A percentile compares a stretch with the other conserved stretches of the same genome.
Conservation (phyloP, 2,113 vertebrate genomes). For the Entosphenus tridentatus region DNA sequence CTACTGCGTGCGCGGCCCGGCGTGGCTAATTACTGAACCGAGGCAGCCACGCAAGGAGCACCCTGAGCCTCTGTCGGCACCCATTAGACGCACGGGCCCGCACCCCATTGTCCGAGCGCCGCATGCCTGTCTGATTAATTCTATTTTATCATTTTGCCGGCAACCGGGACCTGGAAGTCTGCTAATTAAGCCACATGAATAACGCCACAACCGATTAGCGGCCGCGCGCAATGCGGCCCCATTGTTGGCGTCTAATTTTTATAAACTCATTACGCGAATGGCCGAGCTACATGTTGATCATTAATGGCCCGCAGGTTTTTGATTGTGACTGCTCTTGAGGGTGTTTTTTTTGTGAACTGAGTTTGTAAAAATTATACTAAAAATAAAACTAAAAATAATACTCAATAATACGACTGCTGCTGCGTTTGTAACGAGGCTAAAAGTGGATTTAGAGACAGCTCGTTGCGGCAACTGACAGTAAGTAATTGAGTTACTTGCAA, state of each 20-base stretch:
- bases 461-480: too few species aligned
- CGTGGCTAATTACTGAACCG: conserved; percentile 2
- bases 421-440: too few species aligned
- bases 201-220: not conserved
- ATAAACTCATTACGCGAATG: not conserved
- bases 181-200: conserved; percentile 1
- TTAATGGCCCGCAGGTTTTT: not conserved
- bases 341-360: too few species aligned
- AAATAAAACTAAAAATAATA: too few species aligned
- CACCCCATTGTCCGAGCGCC: conserved; percentile 3
- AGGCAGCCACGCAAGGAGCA: not conserved
- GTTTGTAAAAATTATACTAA: too few species aligned
- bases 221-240: not conserved
- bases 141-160: conserved; percentile 2
- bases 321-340: too few species aligned
- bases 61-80: not conserved
- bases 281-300: not conserved
- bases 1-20: not conserved
- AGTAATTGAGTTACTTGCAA: too few species aligned
- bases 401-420: too few species aligned
- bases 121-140: conserved; percentile 3
- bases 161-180: not conserved
- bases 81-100: not conserved
- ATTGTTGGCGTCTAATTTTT: conserved; percentile 3
- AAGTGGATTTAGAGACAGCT: too few species aligned